These are phyloP conservation scores for Oenanthe melanoleuca DNA, from an alignment of 2,113 vertebrate species.

Conservation along the genomic window DNA sequence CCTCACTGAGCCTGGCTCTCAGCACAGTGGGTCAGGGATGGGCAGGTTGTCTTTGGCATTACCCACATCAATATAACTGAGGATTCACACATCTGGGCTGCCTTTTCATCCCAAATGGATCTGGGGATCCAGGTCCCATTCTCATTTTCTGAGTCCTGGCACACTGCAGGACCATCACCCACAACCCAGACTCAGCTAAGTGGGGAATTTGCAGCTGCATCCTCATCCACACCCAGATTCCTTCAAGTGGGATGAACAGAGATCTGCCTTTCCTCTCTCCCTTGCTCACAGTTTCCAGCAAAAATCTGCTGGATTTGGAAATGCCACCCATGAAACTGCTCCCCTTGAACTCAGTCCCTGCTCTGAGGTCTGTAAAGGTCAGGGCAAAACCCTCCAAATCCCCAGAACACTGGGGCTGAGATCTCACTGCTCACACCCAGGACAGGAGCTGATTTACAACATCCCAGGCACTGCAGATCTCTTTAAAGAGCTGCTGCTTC, in stretches of 20 bases:
- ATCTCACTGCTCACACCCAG: neutral
- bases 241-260: neutral
- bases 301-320: neutral
- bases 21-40: neutral
- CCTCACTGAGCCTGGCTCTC: neutral
- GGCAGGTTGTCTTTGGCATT: neutral
- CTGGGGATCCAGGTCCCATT: neutral
- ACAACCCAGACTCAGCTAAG: neutral
- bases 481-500: neutral
- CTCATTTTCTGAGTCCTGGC: neutral
- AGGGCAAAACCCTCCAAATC: neutral
- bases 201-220: neutral
- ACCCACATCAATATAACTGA: neutral
- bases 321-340: neutral
- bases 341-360: neutral
- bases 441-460: neutral
- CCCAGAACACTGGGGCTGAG: neutral
- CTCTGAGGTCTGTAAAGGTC: neutral
- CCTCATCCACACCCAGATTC: neutral
- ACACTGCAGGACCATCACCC: neutral
- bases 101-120: neutral
- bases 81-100: neutral
- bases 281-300: neutral
- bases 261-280: neutral
- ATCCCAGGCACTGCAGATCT: neutral